Conservation (phyloP, 1,140 invertebrate species). For the Heliconius congener region DNA sequence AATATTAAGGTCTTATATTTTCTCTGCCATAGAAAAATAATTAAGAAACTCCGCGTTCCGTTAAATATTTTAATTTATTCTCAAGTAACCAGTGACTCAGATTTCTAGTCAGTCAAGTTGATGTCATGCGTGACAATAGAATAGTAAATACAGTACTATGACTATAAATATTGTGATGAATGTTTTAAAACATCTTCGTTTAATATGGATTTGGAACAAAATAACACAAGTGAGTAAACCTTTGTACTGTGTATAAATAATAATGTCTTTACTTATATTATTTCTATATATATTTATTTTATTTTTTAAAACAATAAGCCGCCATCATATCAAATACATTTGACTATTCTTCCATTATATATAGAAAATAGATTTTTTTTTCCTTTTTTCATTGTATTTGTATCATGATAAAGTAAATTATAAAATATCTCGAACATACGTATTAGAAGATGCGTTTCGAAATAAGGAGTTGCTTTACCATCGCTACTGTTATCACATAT, state of each 20-base stretch:
- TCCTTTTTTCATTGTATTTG: too few relatives aligned
- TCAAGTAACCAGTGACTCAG: conserved; percentile 13
- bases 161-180: conserved; percentile 4
- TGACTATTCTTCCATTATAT: too few relatives aligned
- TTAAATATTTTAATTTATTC: conserved; percentile 12
- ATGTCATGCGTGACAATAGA: conserved; percentile 28
- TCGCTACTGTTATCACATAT: conserved; percentile 6
- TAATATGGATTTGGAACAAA: conserved; percentile 17
- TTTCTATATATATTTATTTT: not conserved
- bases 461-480: not conserved
- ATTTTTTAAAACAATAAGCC: not conserved
- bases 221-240: conserved; percentile 10
- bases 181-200: conserved; percentile 15
- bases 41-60: not conserved
- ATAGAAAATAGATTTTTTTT: too few relatives aligned
- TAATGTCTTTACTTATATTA: not conserved
- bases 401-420: too few relatives aligned
- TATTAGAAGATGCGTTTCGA: not conserved
- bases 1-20: not conserved
- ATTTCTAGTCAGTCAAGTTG: conserved; percentile 11
- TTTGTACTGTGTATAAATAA: not conserved
- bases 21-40: conserved; percentile 2
- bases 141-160: conserved; percentile 19
- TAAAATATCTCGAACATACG: too few relatives aligned
- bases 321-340: too few relatives aligned